Conservation (phyloP, 2,888 invertebrate genomes). For the Drosophila monieri region DNA sequence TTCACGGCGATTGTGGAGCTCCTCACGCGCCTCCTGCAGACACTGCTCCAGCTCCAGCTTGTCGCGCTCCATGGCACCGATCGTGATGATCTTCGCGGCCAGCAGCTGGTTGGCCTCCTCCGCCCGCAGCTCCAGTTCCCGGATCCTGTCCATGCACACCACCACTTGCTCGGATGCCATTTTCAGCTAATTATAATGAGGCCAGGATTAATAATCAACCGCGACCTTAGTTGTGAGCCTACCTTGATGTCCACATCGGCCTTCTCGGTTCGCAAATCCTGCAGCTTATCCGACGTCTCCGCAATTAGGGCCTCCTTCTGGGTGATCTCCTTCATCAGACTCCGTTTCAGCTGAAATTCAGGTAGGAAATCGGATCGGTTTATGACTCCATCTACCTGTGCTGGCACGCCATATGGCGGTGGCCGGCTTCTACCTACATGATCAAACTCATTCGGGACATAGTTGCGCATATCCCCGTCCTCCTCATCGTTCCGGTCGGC, state of each 20-base stretch:
- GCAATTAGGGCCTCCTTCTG: slow-evolving; percentile 73
- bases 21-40: slow-evolving; percentile 75
- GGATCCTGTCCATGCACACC: slow-evolving; percentile 63
- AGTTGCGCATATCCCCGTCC: background rate
- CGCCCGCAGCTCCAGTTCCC: slow-evolving; percentile 66
- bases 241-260: slow-evolving; percentile 67
- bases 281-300: slow-evolving; percentile 63
- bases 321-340: slow-evolving; percentile 73
- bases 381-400: slow-evolving; percentile 32
- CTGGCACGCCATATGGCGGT: background rate
- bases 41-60: slow-evolving; percentile 80
- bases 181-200: slow-evolving; percentile 57
- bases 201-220: background rate
- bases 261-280: slow-evolving; percentile 66
- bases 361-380: slow-evolving; percentile 9
- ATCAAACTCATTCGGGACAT: slow-evolving; percentile 40
- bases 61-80: slow-evolving; percentile 65
- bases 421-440: slow-evolving; percentile 46
- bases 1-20: slow-evolving; percentile 59
- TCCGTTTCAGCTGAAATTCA: slow-evolving; percentile 73
- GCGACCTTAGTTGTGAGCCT: slow-evolving; percentile 12
- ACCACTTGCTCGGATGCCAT: slow-evolving; percentile 63
- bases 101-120: slow-evolving; percentile 56
- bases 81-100: slow-evolving; percentile 55
- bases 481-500: slow-evolving; percentile 19